phyloP scores from a whole-genome alignment of 2,888 invertebrate genomes.

The Euplexia lucipara region DNA sequence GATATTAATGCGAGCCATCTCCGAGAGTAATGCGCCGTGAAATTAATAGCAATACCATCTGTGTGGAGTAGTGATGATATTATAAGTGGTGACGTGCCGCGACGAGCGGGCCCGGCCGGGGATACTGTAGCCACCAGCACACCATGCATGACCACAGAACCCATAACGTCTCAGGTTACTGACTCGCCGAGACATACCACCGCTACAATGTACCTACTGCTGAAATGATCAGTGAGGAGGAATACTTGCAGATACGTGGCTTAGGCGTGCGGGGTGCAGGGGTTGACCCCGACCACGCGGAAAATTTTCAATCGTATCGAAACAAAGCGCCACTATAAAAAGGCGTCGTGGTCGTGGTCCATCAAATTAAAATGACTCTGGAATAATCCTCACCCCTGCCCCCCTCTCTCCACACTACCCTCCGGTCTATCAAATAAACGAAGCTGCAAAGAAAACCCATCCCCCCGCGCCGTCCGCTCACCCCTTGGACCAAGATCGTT shows the following conservation, averaged over 20 bases:
- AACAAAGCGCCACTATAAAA: constrained; percentile 25
- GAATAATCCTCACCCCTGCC: constrained; percentile 25
- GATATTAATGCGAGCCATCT: constrained; percentile 50
- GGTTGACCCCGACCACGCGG: too few relatives aligned
- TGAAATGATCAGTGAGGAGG: too few relatives aligned
- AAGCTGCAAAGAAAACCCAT: background rate
- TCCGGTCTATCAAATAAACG: constrained; percentile 12
- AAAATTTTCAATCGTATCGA: constrained; percentile 12
- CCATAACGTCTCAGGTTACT: too few relatives aligned
- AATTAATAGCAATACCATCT: constrained; percentile 41
- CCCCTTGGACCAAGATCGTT: background rate
- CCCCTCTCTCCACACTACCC: background rate
- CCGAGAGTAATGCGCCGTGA: constrained; percentile 52
- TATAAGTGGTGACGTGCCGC: background rate
- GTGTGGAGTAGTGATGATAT: background rate
- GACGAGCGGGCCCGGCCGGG: too few relatives aligned
- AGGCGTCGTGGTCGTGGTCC: constrained; percentile 19
- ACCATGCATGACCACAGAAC: too few relatives aligned
- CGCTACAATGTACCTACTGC: too few relatives aligned
- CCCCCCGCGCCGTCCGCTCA: too few relatives aligned
- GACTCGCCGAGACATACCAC: too few relatives aligned
- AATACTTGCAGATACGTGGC: too few relatives aligned
- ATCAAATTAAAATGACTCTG: constrained; percentile 42
- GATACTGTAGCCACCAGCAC: too few relatives aligned
- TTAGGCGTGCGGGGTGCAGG: too few relatives aligned